Conservation (phyloP, 30 jellyfish, hydroid and myxozoan species). For the Calvadosia cruxmelitensis region DNA sequence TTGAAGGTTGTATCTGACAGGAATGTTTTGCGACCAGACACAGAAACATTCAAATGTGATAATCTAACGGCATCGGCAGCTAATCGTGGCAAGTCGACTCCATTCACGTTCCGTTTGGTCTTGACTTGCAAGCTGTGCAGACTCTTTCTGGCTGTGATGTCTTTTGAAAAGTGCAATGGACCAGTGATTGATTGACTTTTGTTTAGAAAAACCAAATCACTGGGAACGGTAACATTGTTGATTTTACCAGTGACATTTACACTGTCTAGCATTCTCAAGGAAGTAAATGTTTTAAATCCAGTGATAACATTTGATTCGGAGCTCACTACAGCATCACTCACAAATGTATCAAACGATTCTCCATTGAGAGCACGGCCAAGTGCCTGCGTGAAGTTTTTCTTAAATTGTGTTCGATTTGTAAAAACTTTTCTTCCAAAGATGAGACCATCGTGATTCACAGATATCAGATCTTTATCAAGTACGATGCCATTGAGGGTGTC, state of each 20-base stretch:
- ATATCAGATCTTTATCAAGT: slow-evolving; percentile 6
- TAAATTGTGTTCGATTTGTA: background rate
- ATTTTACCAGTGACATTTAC: slow-evolving; percentile 27
- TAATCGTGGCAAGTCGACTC: background rate
- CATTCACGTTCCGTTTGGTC: background rate
- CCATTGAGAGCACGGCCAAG: slow-evolving; percentile 29
- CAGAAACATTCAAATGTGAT: background rate
- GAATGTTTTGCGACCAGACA: slow-evolving; percentile 20
- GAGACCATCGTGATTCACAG: slow-evolving; percentile 5
- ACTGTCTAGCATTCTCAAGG: slow-evolving; percentile 1
- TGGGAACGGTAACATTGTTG: slow-evolving; percentile 40
- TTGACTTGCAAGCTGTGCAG: background rate
- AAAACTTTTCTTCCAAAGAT: slow-evolving; percentile 7
- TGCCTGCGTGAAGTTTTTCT: slow-evolving; percentile 5
- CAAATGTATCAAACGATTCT: slow-evolving; percentile 30
- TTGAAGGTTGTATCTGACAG: slow-evolving; percentile 23
- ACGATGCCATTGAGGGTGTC: slow-evolving; percentile 32
- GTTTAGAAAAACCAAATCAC: slow-evolving; percentile 47
- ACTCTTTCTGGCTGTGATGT: background rate
- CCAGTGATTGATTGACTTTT: slow-evolving; percentile 34
- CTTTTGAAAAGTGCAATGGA: background rate
- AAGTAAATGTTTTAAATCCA: slow-evolving; percentile 19
- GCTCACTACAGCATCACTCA: slow-evolving; percentile 32
- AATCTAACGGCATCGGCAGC: background rate
- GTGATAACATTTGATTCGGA: slow-evolving; percentile 21